Conservation (phyloP, 2,113 vertebrate genomes). For the Bombycilla garrulus region DNA sequence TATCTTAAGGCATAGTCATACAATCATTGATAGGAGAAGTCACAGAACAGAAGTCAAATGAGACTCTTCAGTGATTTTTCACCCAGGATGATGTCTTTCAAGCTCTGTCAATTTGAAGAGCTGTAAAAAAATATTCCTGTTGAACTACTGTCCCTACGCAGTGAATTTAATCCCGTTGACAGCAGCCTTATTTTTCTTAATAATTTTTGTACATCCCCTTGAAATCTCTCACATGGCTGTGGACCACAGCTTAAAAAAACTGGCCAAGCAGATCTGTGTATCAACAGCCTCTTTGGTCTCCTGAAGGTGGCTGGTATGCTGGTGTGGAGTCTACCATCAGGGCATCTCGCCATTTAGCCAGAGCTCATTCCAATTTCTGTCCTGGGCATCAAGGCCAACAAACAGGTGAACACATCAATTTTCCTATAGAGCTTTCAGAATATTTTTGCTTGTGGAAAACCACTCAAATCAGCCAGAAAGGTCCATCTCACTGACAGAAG, state of each 20-base stretch:
- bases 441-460: neutral
- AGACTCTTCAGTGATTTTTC: neutral
- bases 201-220: neutral
- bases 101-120: conserved; percentile 8
- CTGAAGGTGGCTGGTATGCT: neutral
- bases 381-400: neutral
- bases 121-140: neutral
- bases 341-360: fast-evolving
- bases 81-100: conserved; percentile 1
- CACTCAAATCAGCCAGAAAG: neutral
- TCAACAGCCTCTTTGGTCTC: neutral
- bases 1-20: neutral
- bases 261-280: neutral
- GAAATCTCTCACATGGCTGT: neutral
- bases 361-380: neutral
- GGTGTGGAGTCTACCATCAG: neutral
- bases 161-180: neutral
- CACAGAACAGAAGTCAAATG: neutral
- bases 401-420: neutral
- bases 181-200: neutral
- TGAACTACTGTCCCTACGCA: neutral
- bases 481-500: neutral
- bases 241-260: neutral
- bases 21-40: neutral
- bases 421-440: neutral